phyloP scores from a whole-genome alignment of 2,888 invertebrate genomes.

The Didymodactylos carnosus region DNA sequence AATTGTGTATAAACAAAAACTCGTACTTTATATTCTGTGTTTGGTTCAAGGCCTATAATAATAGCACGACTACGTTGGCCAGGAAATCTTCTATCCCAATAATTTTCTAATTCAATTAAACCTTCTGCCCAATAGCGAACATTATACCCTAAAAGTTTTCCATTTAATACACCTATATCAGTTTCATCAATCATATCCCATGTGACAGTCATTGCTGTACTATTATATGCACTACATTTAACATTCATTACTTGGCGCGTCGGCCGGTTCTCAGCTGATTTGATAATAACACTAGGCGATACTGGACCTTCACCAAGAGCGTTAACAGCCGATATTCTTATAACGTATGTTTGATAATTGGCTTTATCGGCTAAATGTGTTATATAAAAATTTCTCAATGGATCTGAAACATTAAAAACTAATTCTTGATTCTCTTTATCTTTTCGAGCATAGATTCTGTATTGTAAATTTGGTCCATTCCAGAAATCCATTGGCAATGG shows the following conservation, averaged over 20 bases:
- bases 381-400: neutral
- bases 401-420: neutral
- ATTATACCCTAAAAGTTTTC: slow-evolving; percentile 8
- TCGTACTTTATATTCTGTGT: slow-evolving; percentile 10
- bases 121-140: slow-evolving; percentile 11
- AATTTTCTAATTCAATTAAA: slow-evolving; percentile 1
- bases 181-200: slow-evolving; percentile 13
- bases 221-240: slow-evolving; percentile 9
- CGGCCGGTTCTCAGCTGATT: slow-evolving; percentile 12
- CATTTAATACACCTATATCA: slow-evolving; percentile 6
- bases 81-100: slow-evolving; percentile 12
- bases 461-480: slow-evolving; percentile 9
- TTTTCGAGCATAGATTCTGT: slow-evolving; percentile 7
- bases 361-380: neutral
- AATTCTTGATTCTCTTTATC: neutral
- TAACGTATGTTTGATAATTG: slow-evolving; percentile 3
- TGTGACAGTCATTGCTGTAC: slow-evolving; percentile 9
- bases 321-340: slow-evolving; percentile 11
- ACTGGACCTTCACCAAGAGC: slow-evolving; percentile 5
- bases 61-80: slow-evolving; percentile 7
- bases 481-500: slow-evolving; percentile 11
- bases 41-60: slow-evolving; percentile 13
- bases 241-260: slow-evolving; percentile 10
- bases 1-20: slow-evolving; percentile 10
- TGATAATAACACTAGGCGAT: neutral